Percentiles rank a stretch among this genome's conserved stretches.
Conservation (phyloP, 2,888 invertebrate species). For the Ceriagrion tenellum region DNA sequence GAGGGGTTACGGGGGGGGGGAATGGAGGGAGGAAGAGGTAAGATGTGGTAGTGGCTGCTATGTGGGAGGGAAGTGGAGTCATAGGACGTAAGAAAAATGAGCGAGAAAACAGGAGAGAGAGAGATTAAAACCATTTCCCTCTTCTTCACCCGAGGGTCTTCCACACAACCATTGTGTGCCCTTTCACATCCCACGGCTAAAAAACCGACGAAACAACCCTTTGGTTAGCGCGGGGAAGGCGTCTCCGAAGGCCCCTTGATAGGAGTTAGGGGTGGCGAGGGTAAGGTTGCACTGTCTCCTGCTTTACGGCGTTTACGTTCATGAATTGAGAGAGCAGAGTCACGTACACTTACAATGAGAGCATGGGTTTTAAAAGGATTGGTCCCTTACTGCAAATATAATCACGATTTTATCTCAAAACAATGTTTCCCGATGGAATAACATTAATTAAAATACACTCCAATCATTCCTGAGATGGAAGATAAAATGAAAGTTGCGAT, state of each 20-base stretch:
- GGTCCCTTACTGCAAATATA: too few species aligned
- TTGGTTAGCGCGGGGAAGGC: background rate
- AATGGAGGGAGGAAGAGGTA: slow-evolving; percentile 24
- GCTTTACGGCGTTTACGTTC: too few species aligned
- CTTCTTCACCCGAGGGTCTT: background rate
- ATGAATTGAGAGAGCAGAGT: too few species aligned
- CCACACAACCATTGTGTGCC: background rate
- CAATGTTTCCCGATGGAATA: too few species aligned
- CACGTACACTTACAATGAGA: too few species aligned
- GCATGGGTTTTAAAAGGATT: too few species aligned
- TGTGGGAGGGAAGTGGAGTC: background rate
- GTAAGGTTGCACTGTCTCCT: too few species aligned
- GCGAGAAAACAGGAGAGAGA: background rate
- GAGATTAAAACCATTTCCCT: slow-evolving; percentile 29
- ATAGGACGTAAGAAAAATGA: background rate
- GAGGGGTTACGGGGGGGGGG: slow-evolving; percentile 71
- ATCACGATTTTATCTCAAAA: too few species aligned
- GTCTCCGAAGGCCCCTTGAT: background rate
- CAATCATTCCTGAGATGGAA: too few species aligned
- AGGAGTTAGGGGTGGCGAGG: too few species aligned
- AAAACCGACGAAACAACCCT: background rate
- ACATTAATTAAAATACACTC: too few species aligned
- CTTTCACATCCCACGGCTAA: background rate
- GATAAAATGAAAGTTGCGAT: too few species aligned
- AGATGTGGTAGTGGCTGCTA: background rate